Conservation (phyloP, 1,140 invertebrate genomes). For the Drosophila kepulauana region DNA sequence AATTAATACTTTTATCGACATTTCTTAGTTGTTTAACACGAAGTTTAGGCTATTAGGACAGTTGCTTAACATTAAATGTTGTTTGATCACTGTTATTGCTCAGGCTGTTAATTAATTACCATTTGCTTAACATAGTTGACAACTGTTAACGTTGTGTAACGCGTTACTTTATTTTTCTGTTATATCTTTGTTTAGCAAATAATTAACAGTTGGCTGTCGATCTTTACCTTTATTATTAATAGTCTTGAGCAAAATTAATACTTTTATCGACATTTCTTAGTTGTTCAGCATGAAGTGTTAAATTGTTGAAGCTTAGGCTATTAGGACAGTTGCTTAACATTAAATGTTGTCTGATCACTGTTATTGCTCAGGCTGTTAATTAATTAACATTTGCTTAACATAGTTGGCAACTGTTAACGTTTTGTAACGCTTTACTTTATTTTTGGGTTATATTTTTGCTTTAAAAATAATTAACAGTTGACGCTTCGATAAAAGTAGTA, state of each 20-base stretch:
- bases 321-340: no score
- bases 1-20: background rate
- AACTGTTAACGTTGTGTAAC: background rate
- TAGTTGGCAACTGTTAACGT: conserved; percentile 4
- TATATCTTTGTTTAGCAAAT: conserved; percentile 36
- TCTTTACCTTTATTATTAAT: no score
- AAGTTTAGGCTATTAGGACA: no score
- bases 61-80: no score
- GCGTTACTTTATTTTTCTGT: conserved; percentile 30
- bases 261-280: conserved; percentile 3
- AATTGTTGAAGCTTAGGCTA: background rate
- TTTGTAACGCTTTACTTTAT: conserved; percentile 14
- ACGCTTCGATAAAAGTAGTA: conserved; percentile 35
- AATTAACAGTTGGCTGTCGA: conserved; percentile 30
- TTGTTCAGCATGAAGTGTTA: background rate
- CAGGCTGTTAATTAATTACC: background rate
- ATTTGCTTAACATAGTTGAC: conserved; percentile 4
- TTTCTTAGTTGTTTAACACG: no score
- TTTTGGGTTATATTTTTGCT: conserved; percentile 32
- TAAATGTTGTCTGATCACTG: no score
- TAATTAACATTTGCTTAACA: background rate
- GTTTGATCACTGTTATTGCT: no score
- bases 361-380: background rate
- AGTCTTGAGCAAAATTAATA: no score
- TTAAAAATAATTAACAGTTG: conserved; percentile 45